Percentiles rank a stretch among this genome's conserved stretches.
These are phyloP conservation scores for Helarctos malayanus DNA, from an alignment of 2,797 vertebrate species.

Conservation along the genomic window DNA sequence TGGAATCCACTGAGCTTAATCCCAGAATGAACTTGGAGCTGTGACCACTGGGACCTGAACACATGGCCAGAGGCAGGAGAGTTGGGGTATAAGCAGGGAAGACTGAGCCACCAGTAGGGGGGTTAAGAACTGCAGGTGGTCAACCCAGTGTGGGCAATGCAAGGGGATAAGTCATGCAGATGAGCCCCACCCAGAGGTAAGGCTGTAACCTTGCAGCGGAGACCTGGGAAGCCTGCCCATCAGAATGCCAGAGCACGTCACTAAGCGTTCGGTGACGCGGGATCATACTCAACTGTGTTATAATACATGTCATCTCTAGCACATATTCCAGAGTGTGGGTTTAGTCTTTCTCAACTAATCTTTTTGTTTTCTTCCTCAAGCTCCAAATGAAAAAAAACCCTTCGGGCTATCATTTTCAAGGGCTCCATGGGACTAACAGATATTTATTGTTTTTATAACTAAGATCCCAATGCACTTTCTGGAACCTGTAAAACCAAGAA, in stretches of 20 bases:
- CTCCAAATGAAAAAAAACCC: background rate
- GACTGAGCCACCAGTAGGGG: accelerated
- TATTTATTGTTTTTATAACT: background rate
- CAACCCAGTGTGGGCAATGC: too few relatives aligned
- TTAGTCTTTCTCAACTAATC: background rate
- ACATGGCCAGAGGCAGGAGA: background rate
- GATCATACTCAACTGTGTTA: accelerated
- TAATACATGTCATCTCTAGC: background rate
- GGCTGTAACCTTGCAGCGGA: accelerated
- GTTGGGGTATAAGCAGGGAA: background rate
- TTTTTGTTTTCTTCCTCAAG: background rate
- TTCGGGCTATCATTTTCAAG: background rate
- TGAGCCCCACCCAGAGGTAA: background rate
- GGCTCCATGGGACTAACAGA: background rate
- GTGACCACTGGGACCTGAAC: background rate
- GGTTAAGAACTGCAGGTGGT: background rate
- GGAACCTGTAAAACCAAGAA: background rate
- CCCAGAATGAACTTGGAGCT: background rate
- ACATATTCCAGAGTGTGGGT: background rate
- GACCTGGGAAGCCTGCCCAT: background rate
- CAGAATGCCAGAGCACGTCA: background rate
- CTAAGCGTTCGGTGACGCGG: background rate
- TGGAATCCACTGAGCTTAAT: background rate
- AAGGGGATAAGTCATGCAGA: background rate
- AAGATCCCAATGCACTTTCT: background rate